Evolutionary conservation across 1,140 invertebrate species (phyloP), one percentile per base, ranked within the genome.

Genomic region (Drosophila takahashii): DNA sequence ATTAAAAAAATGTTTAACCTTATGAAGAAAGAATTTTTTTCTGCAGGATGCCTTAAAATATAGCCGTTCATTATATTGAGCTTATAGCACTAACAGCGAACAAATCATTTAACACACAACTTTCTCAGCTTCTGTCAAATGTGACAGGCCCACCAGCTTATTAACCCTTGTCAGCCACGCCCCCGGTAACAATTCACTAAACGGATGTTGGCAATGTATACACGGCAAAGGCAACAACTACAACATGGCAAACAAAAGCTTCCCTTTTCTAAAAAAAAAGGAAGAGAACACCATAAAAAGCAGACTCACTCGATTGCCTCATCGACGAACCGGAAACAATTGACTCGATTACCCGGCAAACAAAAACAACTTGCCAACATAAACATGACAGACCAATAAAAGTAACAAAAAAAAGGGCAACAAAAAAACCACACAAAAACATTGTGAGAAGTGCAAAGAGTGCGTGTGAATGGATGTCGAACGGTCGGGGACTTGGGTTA

Each of bases 221-320:
- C 83, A 79, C 66, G 78, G 54, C 0, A 42, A 75, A 66, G 67
- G 56, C 44, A 79, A 60, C 39, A 44, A 32, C 37, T 41, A 51
- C 15, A 48, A 45, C 53, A 81, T 58, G 45, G 34, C 42, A 47
- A 59, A 70, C 54, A 78, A 75, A 59, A 51, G 45, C 58, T 66
- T 29, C 11, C 6, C 44, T 32, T 45, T 45, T 32, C 7, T 10
- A 42, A 36, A 50, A 36, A 57, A 57, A 22, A n/a, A 44, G 41
- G 45, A 80, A 72, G 42, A 64, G 29, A 9, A 7, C 18, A 50
- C 64, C 79, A 86, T 90, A 90, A 90, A 89, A 62, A 90, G 71
- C 69, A 77, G 79, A 90, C 79, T 83, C 86, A 90, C 71, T 86
- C 87, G 81, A 90, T 90, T 90, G 86, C 86, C 86, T 77, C 81